phyloP scores from a whole-genome alignment of 2,888 invertebrate species.

The Pammene fasciana region DNA sequence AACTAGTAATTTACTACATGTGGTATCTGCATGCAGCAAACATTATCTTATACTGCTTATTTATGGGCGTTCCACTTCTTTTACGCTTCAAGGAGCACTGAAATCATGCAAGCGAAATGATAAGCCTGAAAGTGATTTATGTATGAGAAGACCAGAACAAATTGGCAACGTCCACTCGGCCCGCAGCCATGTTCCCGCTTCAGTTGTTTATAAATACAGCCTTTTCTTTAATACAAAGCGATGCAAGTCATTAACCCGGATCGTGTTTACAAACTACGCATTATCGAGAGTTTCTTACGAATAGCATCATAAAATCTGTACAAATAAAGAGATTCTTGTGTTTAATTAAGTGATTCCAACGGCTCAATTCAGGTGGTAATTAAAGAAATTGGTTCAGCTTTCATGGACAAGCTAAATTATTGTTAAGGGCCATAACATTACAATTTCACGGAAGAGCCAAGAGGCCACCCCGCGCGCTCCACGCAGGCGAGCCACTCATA shows the following conservation, averaged over 20 bases:
- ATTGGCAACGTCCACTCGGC: slow-evolving; percentile 28
- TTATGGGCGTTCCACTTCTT: slow-evolving; percentile 34
- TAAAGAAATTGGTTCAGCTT: slow-evolving; percentile 76
- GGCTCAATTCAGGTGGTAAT: slow-evolving; percentile 68
- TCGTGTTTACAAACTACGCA: slow-evolving; percentile 58
- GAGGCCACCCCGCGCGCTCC: slow-evolving; percentile 73
- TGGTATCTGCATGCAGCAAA: not conserved
- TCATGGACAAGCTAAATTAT: slow-evolving; percentile 70
- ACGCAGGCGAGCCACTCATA: slow-evolving; percentile 73
- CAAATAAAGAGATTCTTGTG: slow-evolving; percentile 67
- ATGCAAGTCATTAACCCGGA: slow-evolving; percentile 65
- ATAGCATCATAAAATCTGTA: slow-evolving; percentile 64
- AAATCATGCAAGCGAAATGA: slow-evolving; percentile 34
- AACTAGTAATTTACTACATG: not conserved
- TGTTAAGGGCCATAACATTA: slow-evolving; percentile 74
- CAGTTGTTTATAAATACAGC: slow-evolving; percentile 44
- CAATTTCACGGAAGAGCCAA: slow-evolving; percentile 75
- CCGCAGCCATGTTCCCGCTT: slow-evolving; percentile 28
- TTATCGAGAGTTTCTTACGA: slow-evolving; percentile 55
- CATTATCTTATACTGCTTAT: slow-evolving; percentile 28
- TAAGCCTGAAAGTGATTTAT: slow-evolving; percentile 41
- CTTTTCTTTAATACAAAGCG: slow-evolving; percentile 55
- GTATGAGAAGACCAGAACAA: slow-evolving; percentile 38
- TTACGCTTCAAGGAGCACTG: slow-evolving; percentile 36
- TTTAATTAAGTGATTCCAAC: slow-evolving; percentile 71